These are phyloP conservation scores for Halictus quadricinctus DNA, from an alignment of 2,888 invertebrate genomes.

Conservation along the genomic window DNA sequence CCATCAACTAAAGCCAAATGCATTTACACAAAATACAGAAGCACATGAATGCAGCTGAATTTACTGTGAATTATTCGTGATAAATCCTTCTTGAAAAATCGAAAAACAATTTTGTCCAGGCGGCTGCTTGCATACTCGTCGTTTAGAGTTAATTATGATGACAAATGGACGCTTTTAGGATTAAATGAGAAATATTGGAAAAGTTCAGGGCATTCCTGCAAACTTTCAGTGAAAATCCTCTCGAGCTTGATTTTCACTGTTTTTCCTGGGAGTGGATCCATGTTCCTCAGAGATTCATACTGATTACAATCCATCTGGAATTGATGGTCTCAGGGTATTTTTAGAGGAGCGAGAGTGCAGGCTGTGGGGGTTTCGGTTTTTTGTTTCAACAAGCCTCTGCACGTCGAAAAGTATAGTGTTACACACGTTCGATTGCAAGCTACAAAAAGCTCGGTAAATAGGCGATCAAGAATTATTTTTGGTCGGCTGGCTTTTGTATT, in stretches of 20 bases:
- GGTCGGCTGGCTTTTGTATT: neutral
- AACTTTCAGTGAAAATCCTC: neutral
- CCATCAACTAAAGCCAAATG: neutral
- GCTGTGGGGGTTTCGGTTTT: constrained; percentile 7
- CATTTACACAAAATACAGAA: neutral
- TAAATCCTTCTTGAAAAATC: neutral
- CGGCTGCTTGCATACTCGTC: too few relatives aligned
- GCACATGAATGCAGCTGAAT: too few relatives aligned
- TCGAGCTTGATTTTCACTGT: neutral
- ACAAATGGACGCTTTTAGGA: neutral
- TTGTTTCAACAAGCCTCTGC: constrained; percentile 5
- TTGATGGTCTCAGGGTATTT: neutral
- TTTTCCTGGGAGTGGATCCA: neutral
- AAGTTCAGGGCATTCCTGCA: neutral
- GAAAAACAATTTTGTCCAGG: neutral
- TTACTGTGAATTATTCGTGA: too few relatives aligned
- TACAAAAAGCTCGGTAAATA: constrained; percentile 11
- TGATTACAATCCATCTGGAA: constrained; percentile 17
- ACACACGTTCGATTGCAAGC: constrained; percentile 7
- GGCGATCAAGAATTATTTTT: neutral
- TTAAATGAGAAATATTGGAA: neutral
- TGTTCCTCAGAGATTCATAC: neutral
- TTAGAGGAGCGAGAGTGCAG: constrained; percentile 11
- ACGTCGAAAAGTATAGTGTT: neutral
- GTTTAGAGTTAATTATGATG: too few relatives aligned